These are phyloP conservation scores for Perizoma affinitatum DNA, from an alignment of 2,888 invertebrate species.

Conservation along the genomic window DNA sequence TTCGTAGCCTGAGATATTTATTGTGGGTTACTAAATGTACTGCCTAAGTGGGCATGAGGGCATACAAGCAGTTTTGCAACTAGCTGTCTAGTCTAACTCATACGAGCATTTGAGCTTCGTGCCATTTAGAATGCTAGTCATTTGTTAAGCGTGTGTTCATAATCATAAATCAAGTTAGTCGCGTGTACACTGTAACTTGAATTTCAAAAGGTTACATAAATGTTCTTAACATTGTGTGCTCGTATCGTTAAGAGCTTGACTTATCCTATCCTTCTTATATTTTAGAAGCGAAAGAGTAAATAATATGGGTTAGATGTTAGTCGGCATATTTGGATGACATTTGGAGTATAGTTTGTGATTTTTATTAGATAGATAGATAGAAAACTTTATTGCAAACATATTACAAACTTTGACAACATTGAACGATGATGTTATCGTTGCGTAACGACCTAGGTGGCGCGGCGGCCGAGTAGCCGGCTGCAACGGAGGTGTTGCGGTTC, in stretches of 20 bases:
- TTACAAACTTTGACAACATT: no score
- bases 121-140: slow-evolving; percentile 54
- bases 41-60: slow-evolving; percentile 65
- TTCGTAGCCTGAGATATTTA: slow-evolving; percentile 80
- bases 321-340: no score
- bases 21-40: slow-evolving; percentile 75
- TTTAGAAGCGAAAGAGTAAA: no score
- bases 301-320: no score
- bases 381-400: no score
- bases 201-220: slow-evolving; percentile 8
- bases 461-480: no score
- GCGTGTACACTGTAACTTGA: slow-evolving; percentile 1
- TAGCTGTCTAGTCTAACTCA: slow-evolving; percentile 24
- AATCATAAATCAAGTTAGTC: slow-evolving; percentile 44
- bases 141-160: slow-evolving; percentile 50
- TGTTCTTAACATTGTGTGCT: slow-evolving; percentile 1
- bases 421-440: no score
- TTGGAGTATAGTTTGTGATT: no score
- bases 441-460: no score
- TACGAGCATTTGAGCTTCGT: slow-evolving; percentile 41
- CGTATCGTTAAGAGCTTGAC: not conserved
- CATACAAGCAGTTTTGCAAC: slow-evolving; percentile 46
- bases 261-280: no score
- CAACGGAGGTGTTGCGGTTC: no score
- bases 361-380: no score